A percentile compares a stretch with the other conserved stretches of the same genome.
Conservation (phyloP, 1,140 invertebrate genomes). For the Platorchestia sp. region DNA sequence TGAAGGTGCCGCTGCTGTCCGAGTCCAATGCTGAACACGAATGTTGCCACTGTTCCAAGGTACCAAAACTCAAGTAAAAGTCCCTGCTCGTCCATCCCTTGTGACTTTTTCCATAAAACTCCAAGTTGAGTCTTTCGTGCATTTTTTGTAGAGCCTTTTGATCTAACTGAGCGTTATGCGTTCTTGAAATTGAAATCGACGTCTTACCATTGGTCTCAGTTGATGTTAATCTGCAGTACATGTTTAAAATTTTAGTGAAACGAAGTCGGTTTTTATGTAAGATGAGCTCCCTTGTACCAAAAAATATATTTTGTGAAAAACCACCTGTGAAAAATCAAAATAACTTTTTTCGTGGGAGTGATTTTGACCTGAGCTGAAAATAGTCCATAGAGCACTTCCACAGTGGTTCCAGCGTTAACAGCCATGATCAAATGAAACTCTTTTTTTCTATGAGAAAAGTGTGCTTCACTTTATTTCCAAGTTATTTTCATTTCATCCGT, state of each 20-base stretch:
- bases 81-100: not conserved
- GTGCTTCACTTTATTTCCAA: not conserved
- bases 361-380: not conserved
- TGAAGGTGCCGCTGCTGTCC: not conserved
- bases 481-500: not conserved
- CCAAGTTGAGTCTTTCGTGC: not conserved
- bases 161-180: not conserved
- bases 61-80: not conserved
- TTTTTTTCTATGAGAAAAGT: too few species aligned
- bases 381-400: too few species aligned
- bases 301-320: not conserved
- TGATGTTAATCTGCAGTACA: not conserved
- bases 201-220: not conserved
- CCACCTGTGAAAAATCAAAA: too few species aligned
- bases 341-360: not conserved
- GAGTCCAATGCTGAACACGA: not conserved
- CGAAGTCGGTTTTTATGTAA: not conserved
- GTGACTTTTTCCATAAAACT: not conserved
- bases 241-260: not conserved
- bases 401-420: too few species aligned
- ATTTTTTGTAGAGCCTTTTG: not conserved
- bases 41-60: slow-evolving; percentile 50
- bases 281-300: not conserved
- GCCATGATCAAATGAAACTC: too few species aligned
- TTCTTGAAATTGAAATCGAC: not conserved